Base-by-base conservation (phyloP, 2,888 invertebrate genomes). In the Mylabris sibirica region DNA sequence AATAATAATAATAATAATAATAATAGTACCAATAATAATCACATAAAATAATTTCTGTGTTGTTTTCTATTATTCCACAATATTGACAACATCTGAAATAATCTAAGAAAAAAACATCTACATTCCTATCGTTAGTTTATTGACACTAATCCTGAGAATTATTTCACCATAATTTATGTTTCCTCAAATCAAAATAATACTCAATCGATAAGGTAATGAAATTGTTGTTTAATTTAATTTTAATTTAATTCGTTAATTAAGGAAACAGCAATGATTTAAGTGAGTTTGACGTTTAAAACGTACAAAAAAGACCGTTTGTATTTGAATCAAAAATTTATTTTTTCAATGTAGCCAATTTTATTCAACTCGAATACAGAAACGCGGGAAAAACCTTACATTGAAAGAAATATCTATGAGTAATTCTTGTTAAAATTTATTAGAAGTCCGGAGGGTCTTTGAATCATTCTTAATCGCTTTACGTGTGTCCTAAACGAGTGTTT, bases 341-440 rank as follows among this genome's bases (percentile, higher is more conserved):
- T 11, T 89, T 88, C 79, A 87, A 90, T 77, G 89, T 91, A 2
- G 87, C 88, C 14, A 91, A 91, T 78, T 84, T 87, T 0, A 87
- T 88, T 0, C 89, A 87, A 0, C 85, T 90, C 3, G 30, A 30
- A 30, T n/a, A n/a, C n/a, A 85, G 84, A 72, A 74, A 76, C 0
- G 90, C n/a, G 90, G 0, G 84, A 78, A 30, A 87, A 85, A 34
- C 91, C 91, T 0, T 82, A 82, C n/a, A 17, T 76, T 91, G 0
- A 75, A 82, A n/a, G 90, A 91, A 82, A 80, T 76, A 87, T 89
- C 64, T 91, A 90, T 74, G 86, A 88, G 90, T 90, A 84, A 85
- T 5, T n/a, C n/a, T n/a, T n/a, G n/a, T n/a, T n/a, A n/a, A n/a
- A n/a, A n/a, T n/a, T n/a, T n/a, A n/a, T n/a, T n/a, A n/a, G n/a